phyloP scores from a whole-genome alignment of 2,797 vertebrate species.

The Amblyraja radiata region DNA sequence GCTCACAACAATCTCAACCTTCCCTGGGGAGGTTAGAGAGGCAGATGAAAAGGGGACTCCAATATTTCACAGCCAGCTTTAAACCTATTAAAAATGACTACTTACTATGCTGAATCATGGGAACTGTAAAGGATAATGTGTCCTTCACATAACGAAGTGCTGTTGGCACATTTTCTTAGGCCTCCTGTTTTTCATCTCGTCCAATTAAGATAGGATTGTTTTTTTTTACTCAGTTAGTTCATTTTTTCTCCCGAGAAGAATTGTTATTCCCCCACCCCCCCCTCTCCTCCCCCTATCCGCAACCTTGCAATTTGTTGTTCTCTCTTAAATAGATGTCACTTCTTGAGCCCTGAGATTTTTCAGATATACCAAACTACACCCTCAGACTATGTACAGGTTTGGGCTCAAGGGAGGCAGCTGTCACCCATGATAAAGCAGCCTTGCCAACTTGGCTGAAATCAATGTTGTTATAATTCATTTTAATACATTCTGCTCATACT shows the following conservation, averaged over 20 bases:
- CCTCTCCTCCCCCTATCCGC: not conserved
- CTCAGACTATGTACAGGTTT: conserved; percentile 36
- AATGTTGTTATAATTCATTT: conserved; percentile 50
- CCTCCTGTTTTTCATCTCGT: conserved; percentile 48
- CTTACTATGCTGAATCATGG: conserved; percentile 81
- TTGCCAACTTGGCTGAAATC: conserved; percentile 39
- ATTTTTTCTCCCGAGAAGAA: conserved; percentile 41
- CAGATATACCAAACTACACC: conserved; percentile 26
- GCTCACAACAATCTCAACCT: conserved; percentile 72
- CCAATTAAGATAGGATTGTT: conserved; percentile 52
- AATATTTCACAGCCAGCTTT: conserved; percentile 88
- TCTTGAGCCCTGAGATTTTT: conserved; percentile 24
- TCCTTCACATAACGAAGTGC: conserved; percentile 88
- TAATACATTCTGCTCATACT: conserved; percentile 48
- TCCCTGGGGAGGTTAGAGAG: conserved; percentile 88
- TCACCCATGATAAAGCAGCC: conserved; percentile 50
- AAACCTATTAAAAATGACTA: conserved; percentile 95
- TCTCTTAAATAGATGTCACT: conserved; percentile 29
- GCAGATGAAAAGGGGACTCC: conserved; percentile 77
- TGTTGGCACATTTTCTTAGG: conserved; percentile 48
- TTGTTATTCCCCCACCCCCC: not conserved
- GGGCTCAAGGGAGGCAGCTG: conserved; percentile 45
- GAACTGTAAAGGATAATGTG: conserved; percentile 74
- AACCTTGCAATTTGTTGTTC: conserved; percentile 30
- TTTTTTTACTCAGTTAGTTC: conserved; percentile 43